Evolutionary conservation across 2,888 invertebrate genomes (phyloP).

Genomic region (Orchesella flavescens): DNA sequence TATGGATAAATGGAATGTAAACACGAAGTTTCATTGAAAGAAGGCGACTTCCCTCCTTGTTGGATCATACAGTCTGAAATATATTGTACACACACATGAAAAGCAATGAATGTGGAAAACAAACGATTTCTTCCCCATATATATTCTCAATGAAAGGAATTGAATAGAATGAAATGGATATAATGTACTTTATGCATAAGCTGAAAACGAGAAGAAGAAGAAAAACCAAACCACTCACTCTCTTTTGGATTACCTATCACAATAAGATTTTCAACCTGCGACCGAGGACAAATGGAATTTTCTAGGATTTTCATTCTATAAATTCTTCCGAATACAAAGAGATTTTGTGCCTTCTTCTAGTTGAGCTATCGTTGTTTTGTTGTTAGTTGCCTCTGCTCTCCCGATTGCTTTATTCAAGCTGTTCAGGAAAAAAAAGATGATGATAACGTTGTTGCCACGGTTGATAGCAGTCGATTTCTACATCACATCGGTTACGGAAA

Average conservation of each 20-base stretch:
- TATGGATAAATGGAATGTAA: slow-evolving; percentile 40
- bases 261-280: slow-evolving; percentile 21
- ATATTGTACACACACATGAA: no score
- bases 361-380: slow-evolving; percentile 4
- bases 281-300: slow-evolving; percentile 33
- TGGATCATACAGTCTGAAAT: no score
- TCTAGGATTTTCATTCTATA: slow-evolving; percentile 35
- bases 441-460: slow-evolving; percentile 1
- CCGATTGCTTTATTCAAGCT: neutral
- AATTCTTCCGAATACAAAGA: slow-evolving; percentile 6
- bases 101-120: neutral
- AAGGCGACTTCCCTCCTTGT: neutral
- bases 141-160: neutral
- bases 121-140: neutral
- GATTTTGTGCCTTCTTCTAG: neutral
- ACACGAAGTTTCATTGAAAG: neutral
- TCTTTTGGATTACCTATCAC: neutral
- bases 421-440: neutral
- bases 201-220: neutral
- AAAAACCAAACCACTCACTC: neutral
- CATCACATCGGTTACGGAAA: slow-evolving; percentile 37
- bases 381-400: slow-evolving; percentile 3
- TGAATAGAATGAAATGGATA: neutral
- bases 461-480: neutral
- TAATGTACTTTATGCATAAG: neutral